These are phyloP conservation scores for Saiga tatarica DNA, from an alignment of 2,113 vertebrate genomes.

Conservation along the genomic window DNA sequence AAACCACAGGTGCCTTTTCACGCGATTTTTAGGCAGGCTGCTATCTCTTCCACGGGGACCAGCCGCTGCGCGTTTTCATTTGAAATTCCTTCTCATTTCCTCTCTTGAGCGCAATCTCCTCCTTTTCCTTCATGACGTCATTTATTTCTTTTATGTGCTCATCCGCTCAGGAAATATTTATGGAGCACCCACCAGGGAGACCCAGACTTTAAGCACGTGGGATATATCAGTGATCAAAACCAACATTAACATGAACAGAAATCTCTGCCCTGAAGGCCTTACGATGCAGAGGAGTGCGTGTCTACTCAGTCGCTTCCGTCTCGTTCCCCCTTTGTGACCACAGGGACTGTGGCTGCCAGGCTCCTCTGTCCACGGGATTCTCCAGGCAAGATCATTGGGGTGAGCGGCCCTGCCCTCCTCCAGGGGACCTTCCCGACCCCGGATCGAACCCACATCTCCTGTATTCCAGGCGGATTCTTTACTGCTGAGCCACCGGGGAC, in stretches of 20 bases:
- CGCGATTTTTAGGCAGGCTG: background rate
- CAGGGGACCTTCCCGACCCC: background rate
- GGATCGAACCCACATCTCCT: background rate
- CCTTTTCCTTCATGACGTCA: background rate
- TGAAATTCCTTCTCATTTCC: too few species aligned
- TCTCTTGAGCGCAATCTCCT: background rate
- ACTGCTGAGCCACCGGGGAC: background rate
- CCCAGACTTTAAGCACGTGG: fast-evolving
- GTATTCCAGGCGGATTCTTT: background rate
- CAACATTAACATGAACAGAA: background rate
- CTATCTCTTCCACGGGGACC: too few species aligned
- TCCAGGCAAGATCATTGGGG: background rate
- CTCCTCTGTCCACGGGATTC: background rate
- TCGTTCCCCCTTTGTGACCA: fast-evolving
- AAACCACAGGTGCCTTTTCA: background rate
- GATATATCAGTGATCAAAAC: background rate
- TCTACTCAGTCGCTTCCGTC: fast-evolving
- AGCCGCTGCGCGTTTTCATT: background rate
- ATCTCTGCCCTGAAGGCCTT: background rate
- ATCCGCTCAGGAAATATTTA: background rate
- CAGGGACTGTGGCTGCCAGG: background rate
- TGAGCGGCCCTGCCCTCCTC: background rate
- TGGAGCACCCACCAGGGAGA: fast-evolving
- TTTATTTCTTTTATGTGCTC: background rate
- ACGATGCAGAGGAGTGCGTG: fast-evolving